Base-by-base conservation (phyloP, 30 jellyfish, hydroid and myxozoan species). In the Cassiopea andromeda region DNA sequence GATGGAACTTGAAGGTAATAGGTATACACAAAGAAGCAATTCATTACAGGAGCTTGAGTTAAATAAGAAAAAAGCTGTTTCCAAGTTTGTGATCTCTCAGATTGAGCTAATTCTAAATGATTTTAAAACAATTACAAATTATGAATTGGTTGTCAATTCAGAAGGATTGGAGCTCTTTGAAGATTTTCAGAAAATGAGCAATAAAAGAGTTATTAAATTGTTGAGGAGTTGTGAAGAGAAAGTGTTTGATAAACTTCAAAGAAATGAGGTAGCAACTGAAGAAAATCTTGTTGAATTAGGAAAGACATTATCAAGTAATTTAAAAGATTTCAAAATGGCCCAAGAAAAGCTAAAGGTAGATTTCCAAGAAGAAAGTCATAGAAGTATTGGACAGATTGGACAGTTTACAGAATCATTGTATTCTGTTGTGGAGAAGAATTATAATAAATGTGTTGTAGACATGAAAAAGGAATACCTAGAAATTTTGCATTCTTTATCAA, bases 251-350 rank as follows among this genome's bases (percentile, higher is more conserved):
- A 49, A 74, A 66, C 73, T 81, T 19, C 85, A 87, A 72, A 47
- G 49, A 54, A 84, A 87, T 77, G 85, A 77, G 80, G 13, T 87
- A 13, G 7, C 78, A 45, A 27, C 16, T 57, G 94, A 68, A 79
- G 90, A 67, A 3, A 69, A 77, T 59, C 46, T 87, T 46, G 17
- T 79, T 48, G 80, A 47, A 44, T 10, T 87, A 5, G 87, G 94
- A 46, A 77, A 77, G 38, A 17, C 70, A n/a, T 27, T 87, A 80
- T 75, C 94, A 15, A 70, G 46, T 1, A 61, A 72, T 13, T 68
- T 87, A 72, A 87, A 75, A 57, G 94, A 87, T 87, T 87, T 87
- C 80, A 77, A 81, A 57, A 50, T 72, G 9, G 94, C 94, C 2
- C 85, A 87, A 38, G 78, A 77, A 46, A 68, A 68, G 27, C 50